Evolutionary conservation across 2,888 invertebrate species (phyloP).

Genomic region (Melanophora roralis): DNA sequence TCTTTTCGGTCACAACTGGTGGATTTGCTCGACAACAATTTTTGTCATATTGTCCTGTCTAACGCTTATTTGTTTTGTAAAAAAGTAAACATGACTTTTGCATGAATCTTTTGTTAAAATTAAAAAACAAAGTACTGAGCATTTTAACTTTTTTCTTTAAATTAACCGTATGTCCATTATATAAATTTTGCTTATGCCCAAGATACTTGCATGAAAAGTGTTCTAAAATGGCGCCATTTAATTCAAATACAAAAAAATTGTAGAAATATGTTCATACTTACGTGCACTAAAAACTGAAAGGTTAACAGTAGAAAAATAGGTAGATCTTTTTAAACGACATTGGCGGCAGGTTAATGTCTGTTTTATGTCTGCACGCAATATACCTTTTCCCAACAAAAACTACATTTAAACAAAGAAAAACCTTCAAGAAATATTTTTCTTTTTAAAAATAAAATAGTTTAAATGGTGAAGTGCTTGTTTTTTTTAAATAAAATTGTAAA

Average conservation of each 20-base stretch:
- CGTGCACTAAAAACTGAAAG: neutral
- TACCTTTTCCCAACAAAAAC: constrained; percentile 13
- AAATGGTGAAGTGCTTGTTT: neutral
- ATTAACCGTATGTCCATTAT: neutral
- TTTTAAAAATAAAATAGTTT: neutral
- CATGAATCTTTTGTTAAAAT: no score
- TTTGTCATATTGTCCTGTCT: neutral
- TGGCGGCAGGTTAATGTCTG: constrained; percentile 59
- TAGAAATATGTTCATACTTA: no score
- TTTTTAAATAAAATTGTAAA: neutral
- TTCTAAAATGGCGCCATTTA: constrained; percentile 60
- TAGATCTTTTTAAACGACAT: constrained; percentile 52
- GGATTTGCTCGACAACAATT: no score
- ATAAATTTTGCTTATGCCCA: constrained; percentile 1
- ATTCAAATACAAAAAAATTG: constrained; percentile 27
- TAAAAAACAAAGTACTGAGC: no score
- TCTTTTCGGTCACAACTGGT: no score
- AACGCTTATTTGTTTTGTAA: neutral
- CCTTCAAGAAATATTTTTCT: neutral
- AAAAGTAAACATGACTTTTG: neutral
- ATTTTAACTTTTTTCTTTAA: no score
- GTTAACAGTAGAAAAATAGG: constrained; percentile 1
- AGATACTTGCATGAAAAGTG: constrained; percentile 59
- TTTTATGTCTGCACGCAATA: constrained; percentile 64
- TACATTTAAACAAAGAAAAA: neutral